These are phyloP conservation scores for Periplaneta americana DNA, from an alignment of 1,140 invertebrate species.

Conservation along the genomic window DNA sequence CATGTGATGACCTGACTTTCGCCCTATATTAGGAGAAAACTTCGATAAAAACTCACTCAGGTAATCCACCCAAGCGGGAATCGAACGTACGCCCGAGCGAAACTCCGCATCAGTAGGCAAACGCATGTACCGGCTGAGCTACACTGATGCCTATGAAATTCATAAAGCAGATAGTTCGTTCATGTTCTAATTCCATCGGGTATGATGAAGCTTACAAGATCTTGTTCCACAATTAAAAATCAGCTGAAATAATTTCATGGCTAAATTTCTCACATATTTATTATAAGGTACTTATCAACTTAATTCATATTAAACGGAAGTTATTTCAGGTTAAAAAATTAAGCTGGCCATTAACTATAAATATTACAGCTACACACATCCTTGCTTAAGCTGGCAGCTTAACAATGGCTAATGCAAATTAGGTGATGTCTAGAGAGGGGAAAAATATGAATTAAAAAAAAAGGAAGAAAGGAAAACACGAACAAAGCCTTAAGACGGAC, in stretches of 20 bases:
- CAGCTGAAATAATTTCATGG: not conserved
- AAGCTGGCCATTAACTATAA: no score
- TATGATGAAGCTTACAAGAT: not conserved
- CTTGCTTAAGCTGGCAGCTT: not conserved
- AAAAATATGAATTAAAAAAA: not conserved
- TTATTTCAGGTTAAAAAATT: not conserved
- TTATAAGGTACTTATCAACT: not conserved
- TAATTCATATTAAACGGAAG: not conserved
- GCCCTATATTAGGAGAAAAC: no score
- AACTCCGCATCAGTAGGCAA: no score
- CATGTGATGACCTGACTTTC: no score
- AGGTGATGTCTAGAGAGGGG: not conserved
- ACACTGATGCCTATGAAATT: no score
- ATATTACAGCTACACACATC: no score
- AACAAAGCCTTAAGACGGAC: not conserved
- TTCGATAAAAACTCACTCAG: no score
- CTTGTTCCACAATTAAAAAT: not conserved
- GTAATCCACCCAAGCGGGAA: no score
- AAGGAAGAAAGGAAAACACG: not conserved
- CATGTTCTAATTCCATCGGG: no score
- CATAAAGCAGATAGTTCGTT: no score
- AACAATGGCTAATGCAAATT: not conserved
- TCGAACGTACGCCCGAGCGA: no score
- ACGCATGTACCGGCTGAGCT: no score
- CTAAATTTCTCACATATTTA: not conserved